Evolutionary conservation across 1,140 invertebrate genomes (phyloP), one percentile per base, ranked within the genome.

Genomic region (Euglossa dilemma): DNA sequence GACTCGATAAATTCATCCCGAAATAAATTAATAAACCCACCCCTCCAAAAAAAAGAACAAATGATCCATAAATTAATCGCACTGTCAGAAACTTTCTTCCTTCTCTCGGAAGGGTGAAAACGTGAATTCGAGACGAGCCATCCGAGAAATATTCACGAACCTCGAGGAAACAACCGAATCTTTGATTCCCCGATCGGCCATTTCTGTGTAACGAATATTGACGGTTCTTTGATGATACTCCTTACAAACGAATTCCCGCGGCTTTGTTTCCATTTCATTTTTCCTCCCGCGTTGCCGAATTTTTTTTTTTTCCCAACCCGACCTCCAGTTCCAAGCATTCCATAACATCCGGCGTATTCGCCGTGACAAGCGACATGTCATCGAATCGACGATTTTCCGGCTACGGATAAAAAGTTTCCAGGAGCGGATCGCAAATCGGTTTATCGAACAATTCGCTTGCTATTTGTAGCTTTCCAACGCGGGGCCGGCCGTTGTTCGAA

Each of bases 351-450:
- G 23, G 14, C 12, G 12, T 73, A 56, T 73, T 73, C 25, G 36
- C 8, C n/a, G 36, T 73, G 54, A 59, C 54, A 57, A 73, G 20
- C 36, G 36, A 73, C 59, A 57, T 73, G 36, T 59, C 43, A 73
- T 73, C 36, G 73, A n/a, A 75, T 61, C 73, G 45, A 75, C n/a
- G 73, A 45, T 61, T 75, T 47, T 36, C 5, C 43, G 11, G 36
- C 14, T 16, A 59, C 3, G 57, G 73, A 75, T 73, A 45, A 75
- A 36, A 61, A 75, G 61, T 61, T 75, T 47, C 20, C 45, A 20
- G 45, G 43, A 50, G 20, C 72, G 36, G n/a, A 18, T 74, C 56
- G 72, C 14, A 28, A 75, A 75, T 75, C 45, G 57, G 57, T 75
- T 75, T 75, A 63, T 75, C 73, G 57, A 47, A 63, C 57, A 50